Conservation (phyloP, 2,888 invertebrate species). For the Adelognathus sp. region DNA sequence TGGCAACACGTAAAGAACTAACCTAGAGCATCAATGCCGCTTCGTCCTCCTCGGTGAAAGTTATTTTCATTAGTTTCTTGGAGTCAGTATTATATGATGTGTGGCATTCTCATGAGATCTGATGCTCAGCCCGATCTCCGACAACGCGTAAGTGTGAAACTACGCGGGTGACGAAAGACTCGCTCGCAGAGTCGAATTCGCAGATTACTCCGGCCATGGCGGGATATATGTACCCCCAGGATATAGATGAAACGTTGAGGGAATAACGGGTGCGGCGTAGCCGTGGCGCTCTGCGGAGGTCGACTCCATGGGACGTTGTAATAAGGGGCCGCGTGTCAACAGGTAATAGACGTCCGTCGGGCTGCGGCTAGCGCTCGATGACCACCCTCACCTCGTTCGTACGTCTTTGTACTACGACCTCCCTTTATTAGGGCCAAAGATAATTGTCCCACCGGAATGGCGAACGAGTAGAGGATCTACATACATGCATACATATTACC, state of each 20-base stretch:
- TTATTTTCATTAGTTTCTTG: background rate
- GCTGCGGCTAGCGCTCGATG: conserved; percentile 33
- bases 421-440: conserved; percentile 50
- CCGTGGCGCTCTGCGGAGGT: conserved; percentile 48
- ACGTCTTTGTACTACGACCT: conserved; percentile 42
- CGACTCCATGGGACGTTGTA: conserved; percentile 58
- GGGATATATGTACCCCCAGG: background rate
- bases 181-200: background rate
- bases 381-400: conserved; percentile 26
- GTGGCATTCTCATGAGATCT: conserved; percentile 8
- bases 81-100: conserved; percentile 8
- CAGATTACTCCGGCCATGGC: background rate
- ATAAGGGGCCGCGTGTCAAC: conserved; percentile 72
- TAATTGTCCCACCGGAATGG: conserved; percentile 36
- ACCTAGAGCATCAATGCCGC: background rate
- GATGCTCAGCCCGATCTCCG: background rate
- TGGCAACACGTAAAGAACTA: background rate
- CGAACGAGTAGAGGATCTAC: conserved; percentile 13
- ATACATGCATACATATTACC: background rate
- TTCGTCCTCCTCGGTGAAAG: background rate
- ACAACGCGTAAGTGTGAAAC: conserved; percentile 21
- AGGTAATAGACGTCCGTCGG: conserved; percentile 66
- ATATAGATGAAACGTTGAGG: conserved; percentile 33
- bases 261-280: conserved; percentile 46
- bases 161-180: background rate